Conservation (phyloP, 2,113 vertebrate species). For the Entelurus aequoreus region DNA sequence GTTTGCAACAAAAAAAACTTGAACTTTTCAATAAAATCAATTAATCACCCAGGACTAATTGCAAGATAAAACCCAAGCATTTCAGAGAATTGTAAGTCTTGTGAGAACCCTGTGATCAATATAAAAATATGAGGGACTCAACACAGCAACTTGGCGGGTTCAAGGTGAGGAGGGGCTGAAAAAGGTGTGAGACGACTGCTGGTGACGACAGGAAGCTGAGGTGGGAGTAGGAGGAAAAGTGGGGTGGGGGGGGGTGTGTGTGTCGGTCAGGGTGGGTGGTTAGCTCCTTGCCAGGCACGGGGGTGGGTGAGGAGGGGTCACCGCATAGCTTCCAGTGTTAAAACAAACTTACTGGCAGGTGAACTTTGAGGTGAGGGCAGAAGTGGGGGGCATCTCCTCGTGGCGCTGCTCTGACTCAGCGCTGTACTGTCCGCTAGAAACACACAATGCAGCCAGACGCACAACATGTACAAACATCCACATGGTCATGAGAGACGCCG, state of each 20-base stretch:
- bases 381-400: slow-evolving; percentile 72
- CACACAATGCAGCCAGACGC: slow-evolving; percentile 55
- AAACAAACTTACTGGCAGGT: slow-evolving; percentile 73
- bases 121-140: too few relatives aligned
- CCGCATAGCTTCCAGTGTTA: slow-evolving; percentile 52
- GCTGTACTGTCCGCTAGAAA: slow-evolving; percentile 70
- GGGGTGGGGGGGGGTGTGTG: too few relatives aligned
- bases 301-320: slow-evolving; percentile 43
- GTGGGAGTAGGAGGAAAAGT: slow-evolving; percentile 19
- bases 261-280: slow-evolving; percentile 13
- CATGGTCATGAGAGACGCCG: slow-evolving; percentile 44
- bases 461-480: slow-evolving; percentile 31
- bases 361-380: slow-evolving; percentile 71
- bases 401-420: slow-evolving; percentile 72
- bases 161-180: too few relatives aligned
- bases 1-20: too few relatives aligned
- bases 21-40: too few relatives aligned
- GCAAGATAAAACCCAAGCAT: too few relatives aligned
- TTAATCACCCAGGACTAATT: too few relatives aligned
- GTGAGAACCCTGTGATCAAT: too few relatives aligned
- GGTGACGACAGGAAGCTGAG: slow-evolving; percentile 50
- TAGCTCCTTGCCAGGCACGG: slow-evolving; percentile 54
- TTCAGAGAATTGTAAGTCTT: too few relatives aligned
- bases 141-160: too few relatives aligned
- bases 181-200: slow-evolving; percentile 46